Conservation (phyloP, 2,888 invertebrate species). For the Enoplolaimus lenunculus region DNA sequence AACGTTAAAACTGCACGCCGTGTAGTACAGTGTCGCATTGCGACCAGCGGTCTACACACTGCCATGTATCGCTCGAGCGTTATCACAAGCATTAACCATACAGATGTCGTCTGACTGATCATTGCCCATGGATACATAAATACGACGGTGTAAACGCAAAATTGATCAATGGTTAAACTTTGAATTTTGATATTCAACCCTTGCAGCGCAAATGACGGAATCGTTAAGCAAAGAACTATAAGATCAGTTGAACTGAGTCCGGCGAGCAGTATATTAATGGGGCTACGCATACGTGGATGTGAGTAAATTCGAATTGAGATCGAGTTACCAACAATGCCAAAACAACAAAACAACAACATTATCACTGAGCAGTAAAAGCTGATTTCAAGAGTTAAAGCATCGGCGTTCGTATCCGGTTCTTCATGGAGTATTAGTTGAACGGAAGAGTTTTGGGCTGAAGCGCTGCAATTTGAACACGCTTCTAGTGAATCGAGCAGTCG, state of each 20-base stretch:
- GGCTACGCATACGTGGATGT: constrained; percentile 5
- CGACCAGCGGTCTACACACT: constrained; percentile 12
- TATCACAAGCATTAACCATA: constrained; percentile 11
- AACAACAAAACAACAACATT: constrained; percentile 14
- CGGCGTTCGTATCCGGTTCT: no score
- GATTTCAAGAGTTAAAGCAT: neutral
- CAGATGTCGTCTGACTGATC: constrained; percentile 10
- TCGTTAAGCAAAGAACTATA: neutral
- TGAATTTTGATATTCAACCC: constrained; percentile 11
- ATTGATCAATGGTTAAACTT: neutral
- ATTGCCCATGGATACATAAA: constrained; percentile 15
- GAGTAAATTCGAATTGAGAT: constrained; percentile 8
- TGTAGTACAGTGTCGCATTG: constrained; percentile 16
- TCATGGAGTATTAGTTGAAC: no score
- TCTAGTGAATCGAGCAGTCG: no score
- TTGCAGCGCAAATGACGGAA: constrained; percentile 8
- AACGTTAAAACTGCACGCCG: neutral
- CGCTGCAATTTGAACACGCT: no score
- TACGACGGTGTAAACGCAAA: constrained; percentile 15
- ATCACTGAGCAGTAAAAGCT: constrained; percentile 14
- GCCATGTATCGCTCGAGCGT: constrained; percentile 13
- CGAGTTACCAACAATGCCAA: constrained; percentile 6
- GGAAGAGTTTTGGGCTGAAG: no score
- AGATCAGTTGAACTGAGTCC: constrained; percentile 1
- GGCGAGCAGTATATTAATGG: constrained; percentile 3